Conservation (phyloP, 2,113 vertebrate genomes). For the Tychaedon coryphoeus region DNA sequence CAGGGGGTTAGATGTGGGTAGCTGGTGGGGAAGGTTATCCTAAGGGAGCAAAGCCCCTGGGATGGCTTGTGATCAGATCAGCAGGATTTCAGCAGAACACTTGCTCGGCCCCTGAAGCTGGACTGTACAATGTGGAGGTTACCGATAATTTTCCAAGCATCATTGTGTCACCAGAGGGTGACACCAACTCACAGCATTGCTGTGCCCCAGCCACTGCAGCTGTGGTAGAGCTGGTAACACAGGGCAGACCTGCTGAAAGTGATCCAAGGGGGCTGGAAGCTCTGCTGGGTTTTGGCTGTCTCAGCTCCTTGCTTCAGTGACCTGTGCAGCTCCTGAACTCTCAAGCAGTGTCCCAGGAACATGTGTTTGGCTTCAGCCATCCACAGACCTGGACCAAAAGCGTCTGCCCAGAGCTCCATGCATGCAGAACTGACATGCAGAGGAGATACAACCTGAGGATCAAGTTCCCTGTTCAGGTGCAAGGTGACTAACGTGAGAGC, state of each 20-base stretch:
- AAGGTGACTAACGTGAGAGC: accelerated
- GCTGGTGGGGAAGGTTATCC: neutral
- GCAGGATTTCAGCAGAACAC: neutral
- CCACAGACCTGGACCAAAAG: neutral
- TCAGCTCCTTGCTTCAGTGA: neutral
- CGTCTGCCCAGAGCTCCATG: neutral
- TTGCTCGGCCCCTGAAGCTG: neutral
- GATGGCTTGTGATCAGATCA: neutral
- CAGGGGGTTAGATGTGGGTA: accelerated
- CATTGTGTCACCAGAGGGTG: neutral
- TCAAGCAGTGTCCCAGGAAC: accelerated
- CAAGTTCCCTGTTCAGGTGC: neutral
- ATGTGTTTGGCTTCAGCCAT: neutral
- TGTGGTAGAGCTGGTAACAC: accelerated
- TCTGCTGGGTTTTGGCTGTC: neutral
- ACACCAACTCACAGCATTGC: neutral
- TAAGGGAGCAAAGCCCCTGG: neutral
- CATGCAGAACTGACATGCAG: neutral
- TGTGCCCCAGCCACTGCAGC: neutral
- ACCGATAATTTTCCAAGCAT: neutral
- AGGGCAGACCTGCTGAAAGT: neutral
- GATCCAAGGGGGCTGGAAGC: neutral
- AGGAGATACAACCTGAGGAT: neutral
- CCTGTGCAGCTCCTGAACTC: accelerated
- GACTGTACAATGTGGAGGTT: accelerated